Evolutionary conservation across 2,888 invertebrate species (phyloP).

Genomic region (Merodon equestris): DNA sequence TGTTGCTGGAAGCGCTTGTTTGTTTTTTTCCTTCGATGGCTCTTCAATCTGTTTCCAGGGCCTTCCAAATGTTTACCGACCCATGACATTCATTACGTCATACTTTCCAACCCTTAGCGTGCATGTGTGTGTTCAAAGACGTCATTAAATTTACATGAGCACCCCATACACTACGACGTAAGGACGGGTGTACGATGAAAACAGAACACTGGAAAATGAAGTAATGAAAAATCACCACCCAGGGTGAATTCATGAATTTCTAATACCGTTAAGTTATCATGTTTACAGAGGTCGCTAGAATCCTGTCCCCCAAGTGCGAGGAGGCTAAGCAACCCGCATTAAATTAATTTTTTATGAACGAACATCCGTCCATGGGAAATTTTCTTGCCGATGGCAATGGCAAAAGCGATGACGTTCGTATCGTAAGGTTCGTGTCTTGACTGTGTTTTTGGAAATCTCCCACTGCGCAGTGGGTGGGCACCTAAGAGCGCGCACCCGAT

Average conservation of each 20-base stretch:
- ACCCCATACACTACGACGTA: not conserved
- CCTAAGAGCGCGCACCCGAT: slow-evolving; percentile 40
- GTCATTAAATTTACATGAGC: slow-evolving; percentile 13
- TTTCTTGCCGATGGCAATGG: too few relatives aligned
- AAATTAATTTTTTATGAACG: not conserved
- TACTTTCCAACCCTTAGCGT: slow-evolving; percentile 15
- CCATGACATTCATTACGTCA: slow-evolving; percentile 62
- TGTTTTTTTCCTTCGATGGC: not conserved
- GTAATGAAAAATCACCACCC: slow-evolving; percentile 29
- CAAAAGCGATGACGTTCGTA: too few relatives aligned
- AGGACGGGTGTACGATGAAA: not conserved
- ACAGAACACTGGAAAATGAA: not conserved
- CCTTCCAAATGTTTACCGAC: slow-evolving; percentile 45
- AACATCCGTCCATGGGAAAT: slow-evolving; percentile 14
- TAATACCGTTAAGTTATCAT: slow-evolving; percentile 43
- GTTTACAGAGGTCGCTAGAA: slow-evolving; percentile 52
- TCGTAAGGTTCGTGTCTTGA: slow-evolving; percentile 19
- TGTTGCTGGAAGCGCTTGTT: too few relatives aligned
- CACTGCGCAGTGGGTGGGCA: slow-evolving; percentile 53
- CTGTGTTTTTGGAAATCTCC: slow-evolving; percentile 27
- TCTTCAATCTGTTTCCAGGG: slow-evolving; percentile 19
- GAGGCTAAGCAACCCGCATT: too few relatives aligned
- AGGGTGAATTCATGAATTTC: slow-evolving; percentile 43
- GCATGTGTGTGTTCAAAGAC: slow-evolving; percentile 17
- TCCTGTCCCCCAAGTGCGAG: slow-evolving; percentile 38